Evolutionary conservation across 2,888 invertebrate genomes (phyloP).

Genomic region (Monochamus alternatus): DNA sequence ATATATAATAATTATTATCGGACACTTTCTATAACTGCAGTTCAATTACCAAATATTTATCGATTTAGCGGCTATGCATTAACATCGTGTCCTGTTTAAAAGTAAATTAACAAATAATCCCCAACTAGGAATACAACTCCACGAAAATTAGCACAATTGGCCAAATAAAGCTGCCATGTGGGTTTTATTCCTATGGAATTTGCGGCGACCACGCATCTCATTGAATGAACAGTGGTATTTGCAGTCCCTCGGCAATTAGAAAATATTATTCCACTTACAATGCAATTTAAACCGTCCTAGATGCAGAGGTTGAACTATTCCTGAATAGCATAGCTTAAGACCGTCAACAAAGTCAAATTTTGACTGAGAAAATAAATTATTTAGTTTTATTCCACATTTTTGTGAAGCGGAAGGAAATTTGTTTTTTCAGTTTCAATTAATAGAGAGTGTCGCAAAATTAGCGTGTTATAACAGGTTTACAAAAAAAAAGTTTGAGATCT

Average conservation of each 20-base stretch:
- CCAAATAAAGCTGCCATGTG: conserved; percentile 5
- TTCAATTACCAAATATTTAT: no score
- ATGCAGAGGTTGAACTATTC: neutral
- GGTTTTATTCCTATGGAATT: conserved; percentile 9
- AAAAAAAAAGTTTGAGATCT: no score
- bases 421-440: no score
- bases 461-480: no score
- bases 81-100: no score
- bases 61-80: no score
- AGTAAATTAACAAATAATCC: no score
- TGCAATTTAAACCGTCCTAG: neutral
- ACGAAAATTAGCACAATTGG: neutral
- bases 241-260: conserved; percentile 10
- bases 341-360: neutral
- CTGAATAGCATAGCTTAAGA: neutral
- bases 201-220: conserved; percentile 1
- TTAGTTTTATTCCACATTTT: neutral
- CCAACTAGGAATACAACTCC: no score
- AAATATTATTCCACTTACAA: conserved; percentile 14
- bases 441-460: no score
- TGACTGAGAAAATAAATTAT: neutral
- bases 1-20: no score
- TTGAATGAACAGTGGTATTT: neutral
- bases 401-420: neutral
- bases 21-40: no score